Evolutionary conservation across 2,888 invertebrate genomes (phyloP).

Genomic region (Steinernema carpocapsae): DNA sequence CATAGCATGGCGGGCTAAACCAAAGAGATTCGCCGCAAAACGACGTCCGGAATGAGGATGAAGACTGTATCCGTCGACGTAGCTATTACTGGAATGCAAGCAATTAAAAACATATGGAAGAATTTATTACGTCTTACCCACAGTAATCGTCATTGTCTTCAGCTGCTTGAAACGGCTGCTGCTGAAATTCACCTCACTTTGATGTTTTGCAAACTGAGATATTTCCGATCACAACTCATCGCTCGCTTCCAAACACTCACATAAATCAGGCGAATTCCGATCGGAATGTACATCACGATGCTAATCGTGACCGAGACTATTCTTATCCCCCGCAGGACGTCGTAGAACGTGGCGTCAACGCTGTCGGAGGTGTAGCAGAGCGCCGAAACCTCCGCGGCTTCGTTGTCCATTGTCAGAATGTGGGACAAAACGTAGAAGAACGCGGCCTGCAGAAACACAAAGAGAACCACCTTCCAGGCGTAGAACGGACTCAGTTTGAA

Average conservation of each 20-base stretch:
- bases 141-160: not conserved
- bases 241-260: not conserved
- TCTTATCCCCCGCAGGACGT: not conserved
- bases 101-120: not conserved
- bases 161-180: not conserved
- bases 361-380: conserved; percentile 8
- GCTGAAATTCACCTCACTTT: not conserved
- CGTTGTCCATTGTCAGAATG: not conserved
- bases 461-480: not conserved
- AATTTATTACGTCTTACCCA: not conserved
- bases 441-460: not conserved
- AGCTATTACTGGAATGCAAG: not conserved
- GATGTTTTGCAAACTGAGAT: not conserved
- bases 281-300: not conserved
- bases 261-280: not conserved
- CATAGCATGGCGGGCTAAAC: not conserved
- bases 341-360: conserved; percentile 2
- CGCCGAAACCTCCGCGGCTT: not conserved
- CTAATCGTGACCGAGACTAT: not conserved
- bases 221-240: too few species aligned
- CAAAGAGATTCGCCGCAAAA: not conserved
- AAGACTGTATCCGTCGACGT: not conserved
- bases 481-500: not conserved
- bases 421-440: not conserved
- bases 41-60: not conserved